Evolutionary conservation across 2,888 invertebrate species (phyloP), one percentile per base, ranked within the genome.

Genomic region (Formica aserva): DNA sequence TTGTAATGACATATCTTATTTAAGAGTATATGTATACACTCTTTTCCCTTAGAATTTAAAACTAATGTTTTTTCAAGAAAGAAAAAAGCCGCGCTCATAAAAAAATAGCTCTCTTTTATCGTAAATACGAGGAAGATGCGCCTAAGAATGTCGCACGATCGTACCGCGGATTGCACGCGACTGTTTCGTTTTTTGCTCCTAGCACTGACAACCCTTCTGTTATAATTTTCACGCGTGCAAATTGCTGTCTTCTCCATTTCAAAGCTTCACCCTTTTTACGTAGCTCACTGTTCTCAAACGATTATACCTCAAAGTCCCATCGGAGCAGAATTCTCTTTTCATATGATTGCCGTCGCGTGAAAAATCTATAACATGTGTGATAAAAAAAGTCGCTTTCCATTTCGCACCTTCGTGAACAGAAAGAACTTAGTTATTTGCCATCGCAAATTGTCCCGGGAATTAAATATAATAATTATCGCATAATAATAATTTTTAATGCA

Each of bases 191-290:
- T 78, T 80, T 80, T 78, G 71, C 78, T 69, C 22, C 22, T 71
- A 32, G 8, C 41, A 60, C 18, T 45, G 45, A 15, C 32, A 22
- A 78, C 71, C 71, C 78, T 80, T 80, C 71, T 80, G 78, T 62
- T 80, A 80, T 80, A 80, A 62, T 80, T 80, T 80, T 62, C 78
- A 80, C 78, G 78, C 78, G 78, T 80, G 35, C 71, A 80, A 80
- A 80, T 80, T 80, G 71, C 71, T 48, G 71, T 80, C 71, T 80
- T 71, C 71, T 80, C 45, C 78, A 71, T 62, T 80, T 71, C 71
- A 62, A 62, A 78, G 60, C 60, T 78, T 80, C 60, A 80, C 71
- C 71, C 78, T 48, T 80, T 80, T 80, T 71, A 48, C 60, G 71
- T 35, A 26, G 41, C 67, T 67, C 15, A 55, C 67, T 41, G 11